Base-by-base conservation (phyloP, 53 echinoderm and acorn worm genomes). In the Temnopleurus reevesii region DNA sequence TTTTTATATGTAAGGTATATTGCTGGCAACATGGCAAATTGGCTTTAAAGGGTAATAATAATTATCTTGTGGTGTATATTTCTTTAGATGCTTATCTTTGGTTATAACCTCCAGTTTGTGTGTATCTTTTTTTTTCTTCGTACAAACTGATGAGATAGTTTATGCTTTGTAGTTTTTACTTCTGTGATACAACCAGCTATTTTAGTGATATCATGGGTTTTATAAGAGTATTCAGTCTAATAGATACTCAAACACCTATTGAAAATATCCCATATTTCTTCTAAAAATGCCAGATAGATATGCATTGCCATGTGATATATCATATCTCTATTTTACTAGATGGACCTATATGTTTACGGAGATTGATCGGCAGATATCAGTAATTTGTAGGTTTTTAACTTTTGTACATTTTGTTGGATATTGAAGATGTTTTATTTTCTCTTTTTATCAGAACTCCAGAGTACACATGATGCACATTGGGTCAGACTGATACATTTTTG, bases 41-140 rank as follows among this genome's bases (percentile, higher is more conserved):
- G 4, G 17, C 34, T 33, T 17, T 6, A 33, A 63, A 33, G 63
- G 30, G 18, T 63, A 34, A 63, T 63, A 13, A 63, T 63, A 21
- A 56, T 56, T 56, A 63, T 71, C 41, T 71, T 71, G 41, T 5
- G 41, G 36, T 71, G 71, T 71, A 71, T 9, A 71, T 71, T 71
- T 71, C 43, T 41, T 71, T 71, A 38, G 41, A 71, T 21, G 36
- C 28, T 71, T 19, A 41, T n/a, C n/a, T 21, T 19, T 71, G 71
- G 71, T n/a, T 71, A 41, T 71, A 38, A 41, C 23, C 63, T 71
- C 41, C 19, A 12, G 71, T 38, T 71, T 7, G 21, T 8, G 21
- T 8, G 36, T 71, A 38, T 36, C 41, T 12, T n/a, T 38, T 38
- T n/a, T n/a, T 71, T n/a, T 21, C 36, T 71, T 71, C 21, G 36